A percentile compares a stretch with the other conserved stretches of the same genome.
Conservation (phyloP, 2,888 invertebrate species). For the Dioctria linearis region DNA sequence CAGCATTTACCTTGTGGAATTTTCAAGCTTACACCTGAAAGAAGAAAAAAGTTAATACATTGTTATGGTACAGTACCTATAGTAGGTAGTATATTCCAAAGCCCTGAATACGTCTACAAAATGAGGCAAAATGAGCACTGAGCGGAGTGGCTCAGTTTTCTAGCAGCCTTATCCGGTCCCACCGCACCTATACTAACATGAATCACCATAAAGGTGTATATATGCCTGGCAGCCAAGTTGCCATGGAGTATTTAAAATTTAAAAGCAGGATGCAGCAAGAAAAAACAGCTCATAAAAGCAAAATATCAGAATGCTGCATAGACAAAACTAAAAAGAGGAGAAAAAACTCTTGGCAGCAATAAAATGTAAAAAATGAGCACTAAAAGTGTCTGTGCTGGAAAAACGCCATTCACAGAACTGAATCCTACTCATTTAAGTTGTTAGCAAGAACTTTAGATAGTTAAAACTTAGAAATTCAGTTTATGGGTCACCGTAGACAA, state of each 20-base stretch:
- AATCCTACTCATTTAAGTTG: constrained; percentile 38
- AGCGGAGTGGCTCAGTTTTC: too few species aligned
- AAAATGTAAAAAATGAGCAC: constrained; percentile 37
- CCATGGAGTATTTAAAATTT: constrained; percentile 14
- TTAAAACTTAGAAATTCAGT: constrained; percentile 43
- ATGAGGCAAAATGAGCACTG: too few species aligned
- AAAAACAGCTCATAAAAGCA: constrained; percentile 30
- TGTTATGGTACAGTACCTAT: too few species aligned
- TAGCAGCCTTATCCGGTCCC: not conserved
- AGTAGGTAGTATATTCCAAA: too few species aligned
- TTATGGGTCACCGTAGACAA: constrained; percentile 36
- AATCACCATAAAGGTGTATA: not conserved
- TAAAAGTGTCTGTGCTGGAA: constrained; percentile 27
- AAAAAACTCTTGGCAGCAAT: constrained; percentile 19
- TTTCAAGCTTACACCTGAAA: too few species aligned
- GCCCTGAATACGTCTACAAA: too few species aligned
- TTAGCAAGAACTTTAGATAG: constrained; percentile 37
- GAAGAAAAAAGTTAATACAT: too few species aligned
- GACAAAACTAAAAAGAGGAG: constrained; percentile 20
- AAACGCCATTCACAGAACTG: constrained; percentile 30
- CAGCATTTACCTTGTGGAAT: too few species aligned
- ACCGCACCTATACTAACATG: not conserved
- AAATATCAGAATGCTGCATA: constrained; percentile 27
- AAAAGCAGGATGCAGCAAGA: constrained; percentile 7
- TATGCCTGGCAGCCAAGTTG: not conserved